These are phyloP conservation scores for Macrophya alboannulata DNA, from an alignment of 2,888 invertebrate genomes.

Conservation along the genomic window DNA sequence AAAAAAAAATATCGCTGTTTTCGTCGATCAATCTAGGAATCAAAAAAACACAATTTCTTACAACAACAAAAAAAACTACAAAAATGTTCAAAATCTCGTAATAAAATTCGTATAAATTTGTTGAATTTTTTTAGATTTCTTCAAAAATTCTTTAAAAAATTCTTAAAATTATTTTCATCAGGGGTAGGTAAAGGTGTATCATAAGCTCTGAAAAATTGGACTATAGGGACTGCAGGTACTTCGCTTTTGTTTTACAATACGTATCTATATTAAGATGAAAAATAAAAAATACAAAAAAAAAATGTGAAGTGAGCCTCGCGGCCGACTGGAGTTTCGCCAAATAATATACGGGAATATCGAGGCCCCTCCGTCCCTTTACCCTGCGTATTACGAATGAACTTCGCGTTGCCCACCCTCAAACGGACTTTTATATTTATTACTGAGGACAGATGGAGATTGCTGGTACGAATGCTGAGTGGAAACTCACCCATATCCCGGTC, in stretches of 20 bases:
- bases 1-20: no score
- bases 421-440: constrained; percentile 78
- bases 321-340: constrained; percentile 78
- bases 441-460: constrained; percentile 73
- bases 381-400: constrained; percentile 53
- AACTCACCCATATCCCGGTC: constrained; percentile 65
- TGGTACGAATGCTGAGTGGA: constrained; percentile 64
- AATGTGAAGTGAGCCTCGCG: constrained; percentile 77
- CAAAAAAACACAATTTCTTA: no score
- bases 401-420: constrained; percentile 54
- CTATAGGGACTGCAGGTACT: constrained; percentile 16
- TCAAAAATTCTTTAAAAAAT: no score
- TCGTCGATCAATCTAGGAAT: no score
- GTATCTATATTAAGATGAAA: constrained; percentile 76
- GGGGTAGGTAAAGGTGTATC: no score
- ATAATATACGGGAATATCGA: constrained; percentile 75
- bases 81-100: no score
- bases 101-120: no score
- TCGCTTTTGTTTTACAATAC: constrained; percentile 52
- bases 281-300: constrained; percentile 59
- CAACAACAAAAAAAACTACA: no score
- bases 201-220: background rate
- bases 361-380: constrained; percentile 60
- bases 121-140: no score
- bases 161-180: no score